Conservation (phyloP, 2,113 vertebrate species). For the Euleptes europaea region DNA sequence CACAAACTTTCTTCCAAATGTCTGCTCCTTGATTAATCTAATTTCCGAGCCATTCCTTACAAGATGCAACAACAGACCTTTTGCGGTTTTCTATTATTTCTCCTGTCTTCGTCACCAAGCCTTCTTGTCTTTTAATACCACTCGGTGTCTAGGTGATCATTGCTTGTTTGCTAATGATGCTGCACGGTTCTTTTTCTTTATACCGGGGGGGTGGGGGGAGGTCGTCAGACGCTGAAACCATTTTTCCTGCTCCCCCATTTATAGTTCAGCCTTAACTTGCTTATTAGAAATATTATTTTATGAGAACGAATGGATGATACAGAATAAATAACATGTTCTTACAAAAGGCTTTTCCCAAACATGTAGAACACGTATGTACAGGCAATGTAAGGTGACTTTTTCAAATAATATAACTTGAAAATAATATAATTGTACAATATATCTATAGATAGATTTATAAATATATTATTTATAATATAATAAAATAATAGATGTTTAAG, state of each 20-base stretch:
- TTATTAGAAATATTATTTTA: slow-evolving; percentile 41
- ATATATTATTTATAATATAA: no score
- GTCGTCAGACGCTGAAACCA: slow-evolving; percentile 52
- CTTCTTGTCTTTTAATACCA: slow-evolving; percentile 78
- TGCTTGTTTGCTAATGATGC: slow-evolving; percentile 84
- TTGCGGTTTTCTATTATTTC: slow-evolving; percentile 99
- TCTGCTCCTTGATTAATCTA: slow-evolving; percentile 99
- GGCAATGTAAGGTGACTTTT: slow-evolving; percentile 41
- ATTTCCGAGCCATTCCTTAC: slow-evolving; percentile 99
- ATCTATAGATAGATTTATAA: no score
- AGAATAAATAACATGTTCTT: slow-evolving; percentile 30
- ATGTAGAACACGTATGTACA: slow-evolving; percentile 30
- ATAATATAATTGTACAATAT: no score
- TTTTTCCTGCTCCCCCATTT: slow-evolving; percentile 39
- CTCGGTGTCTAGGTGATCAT: slow-evolving; percentile 81
- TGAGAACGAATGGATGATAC: not conserved
- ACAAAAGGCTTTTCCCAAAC: slow-evolving; percentile 22
- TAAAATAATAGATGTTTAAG: not conserved
- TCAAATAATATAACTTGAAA: slow-evolving; percentile 37
- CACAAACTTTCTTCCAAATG: slow-evolving; percentile 99
- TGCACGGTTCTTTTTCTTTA: slow-evolving; percentile 71
- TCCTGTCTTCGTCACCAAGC: slow-evolving; percentile 93
- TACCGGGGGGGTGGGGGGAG: slow-evolving; percentile 54
- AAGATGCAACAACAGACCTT: slow-evolving; percentile 95
- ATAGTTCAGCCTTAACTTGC: slow-evolving; percentile 30